phyloP scores from a whole-genome alignment of 2,888 invertebrate species.

The Congeria kusceri region DNA sequence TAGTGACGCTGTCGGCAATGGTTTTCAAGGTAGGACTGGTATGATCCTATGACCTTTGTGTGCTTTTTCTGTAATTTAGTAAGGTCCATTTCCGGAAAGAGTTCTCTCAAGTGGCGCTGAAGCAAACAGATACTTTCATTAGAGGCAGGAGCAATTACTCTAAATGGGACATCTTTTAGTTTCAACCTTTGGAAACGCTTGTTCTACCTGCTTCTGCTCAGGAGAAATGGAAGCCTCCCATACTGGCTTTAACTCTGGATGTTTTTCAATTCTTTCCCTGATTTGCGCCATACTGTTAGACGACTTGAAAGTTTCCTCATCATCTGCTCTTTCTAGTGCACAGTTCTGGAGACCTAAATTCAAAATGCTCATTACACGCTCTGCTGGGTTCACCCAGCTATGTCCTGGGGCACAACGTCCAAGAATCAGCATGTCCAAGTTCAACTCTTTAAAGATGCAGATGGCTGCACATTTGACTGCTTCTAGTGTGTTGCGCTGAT shows the following conservation, averaged over 20 bases:
- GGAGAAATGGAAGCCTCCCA: conserved; percentile 8
- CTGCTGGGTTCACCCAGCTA: conserved; percentile 56
- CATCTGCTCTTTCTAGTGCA: conserved; percentile 14
- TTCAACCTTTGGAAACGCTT: conserved; percentile 29
- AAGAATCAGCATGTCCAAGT: conserved; percentile 53
- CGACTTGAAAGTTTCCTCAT: conserved; percentile 11
- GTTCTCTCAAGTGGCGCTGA: conserved; percentile 34
- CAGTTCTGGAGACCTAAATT: conserved; percentile 60
- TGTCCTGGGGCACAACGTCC: conserved; percentile 53
- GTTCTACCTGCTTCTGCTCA: conserved; percentile 14
- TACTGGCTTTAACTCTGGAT: conserved; percentile 1
- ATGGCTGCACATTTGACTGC: conserved; percentile 52
- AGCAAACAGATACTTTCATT: conserved; percentile 8
- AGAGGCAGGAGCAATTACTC: background rate
- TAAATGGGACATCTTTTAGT: conserved; percentile 17
- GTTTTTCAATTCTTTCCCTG: background rate
- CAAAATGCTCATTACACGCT: conserved; percentile 46
- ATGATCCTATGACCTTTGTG: conserved; percentile 24
- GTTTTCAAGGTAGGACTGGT: conserved; percentile 13
- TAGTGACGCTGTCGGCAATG: conserved; percentile 39
- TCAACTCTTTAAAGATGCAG: conserved; percentile 41
- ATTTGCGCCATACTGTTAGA: conserved; percentile 36
- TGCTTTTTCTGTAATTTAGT: conserved; percentile 33
- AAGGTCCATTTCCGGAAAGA: conserved; percentile 46
- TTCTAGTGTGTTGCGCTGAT: conserved; percentile 38